Base-by-base conservation (phyloP, 2,888 invertebrate genomes). In the Drosophila nigricruria region DNA sequence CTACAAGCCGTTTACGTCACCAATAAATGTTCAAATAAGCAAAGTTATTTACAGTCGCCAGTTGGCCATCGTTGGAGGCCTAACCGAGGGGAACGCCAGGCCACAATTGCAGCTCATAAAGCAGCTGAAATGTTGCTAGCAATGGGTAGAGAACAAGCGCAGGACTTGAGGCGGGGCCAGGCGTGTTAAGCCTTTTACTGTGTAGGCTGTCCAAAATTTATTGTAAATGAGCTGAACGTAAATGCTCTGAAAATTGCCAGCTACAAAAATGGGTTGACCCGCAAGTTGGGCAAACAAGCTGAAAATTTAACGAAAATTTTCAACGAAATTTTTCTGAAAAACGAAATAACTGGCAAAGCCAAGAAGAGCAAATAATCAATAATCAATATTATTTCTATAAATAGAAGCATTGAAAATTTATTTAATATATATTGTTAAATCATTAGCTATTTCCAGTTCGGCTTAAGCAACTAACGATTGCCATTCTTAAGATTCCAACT, bases 1-100 rank as follows among this genome's bases (percentile, higher is more conserved):
- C 72, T 73, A 81, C 73, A 83, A 81, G 81, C 77, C 82, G 63
- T 85, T 87, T 84, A 81, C 85, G 82, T 87, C 88, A 80, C 81
- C 88, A 85, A 86, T 86, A 86, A 86, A 86, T 87, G 86, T 87
- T 82, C 79, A 82, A 84, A 86, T 85, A 83, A 79, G 80, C 72
- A 83, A 87, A 84, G 83, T 86, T 86, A 83, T 86, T 86, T 85
- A 85, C 83, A 81, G 81, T 74, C 74, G 67, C 27, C 77, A 72
- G 71, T 62, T 69, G 67, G 60, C 65, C 16, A 12, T 38, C 32
- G 52, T 52, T 36, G 52, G 10, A 23, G 52, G 30, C 59, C 70
- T 14, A 61, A 23, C 18, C 25, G n/a, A 38, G 27, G 38, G 38
- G 42, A 30, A 54, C 38, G 32, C 50, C 66, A 71, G 73, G 81